Base-by-base conservation (phyloP, 1,140 invertebrate species). In the Paramacrobiotus metropolitanus region DNA sequence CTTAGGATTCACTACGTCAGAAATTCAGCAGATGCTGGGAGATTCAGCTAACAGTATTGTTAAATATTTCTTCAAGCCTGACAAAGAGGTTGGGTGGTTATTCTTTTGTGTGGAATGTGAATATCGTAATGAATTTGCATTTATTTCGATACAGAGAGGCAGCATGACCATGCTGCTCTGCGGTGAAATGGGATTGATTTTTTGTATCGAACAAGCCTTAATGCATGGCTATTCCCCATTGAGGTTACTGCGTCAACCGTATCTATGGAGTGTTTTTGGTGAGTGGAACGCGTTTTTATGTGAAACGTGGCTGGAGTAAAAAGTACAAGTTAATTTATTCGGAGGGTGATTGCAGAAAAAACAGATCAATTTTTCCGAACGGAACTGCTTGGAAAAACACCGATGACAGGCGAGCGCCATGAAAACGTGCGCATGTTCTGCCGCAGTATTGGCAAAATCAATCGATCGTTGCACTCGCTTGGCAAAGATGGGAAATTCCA, bases 401-500 rank as follows among this genome's bases (percentile, higher is more conserved):
- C 24, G 66, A 67, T 65, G 63, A 67, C 60, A 66, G 68, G 60
- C 66, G 70, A 62, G 68, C 68, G 62, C 28, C 62, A 65, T 4
- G 67, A 63, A 1, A 28, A 72, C 20, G 73, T 76, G 66, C 71
- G 71, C 64, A 71, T 74, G 31, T 75, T 74, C 63, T 75, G 73
- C 65, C 68, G 73, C 60, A 66, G 78, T 30, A 69, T 79, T 4
- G 65, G 66, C 30, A 76, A 90, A 74, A 89, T 95, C n/a, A n/a
- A n/a, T 55, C 83, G 84, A 31, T 83, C 82, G 0, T 86, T 85
- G 60, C 82, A 84, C 62, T 81, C 84, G 18, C 76, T 96, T 15
- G 94, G 94, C 48, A 97, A 97, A 73, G 93, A 98, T 77, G 92
- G 91, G 30, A 93, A 94, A 75, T 96, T 97, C 71, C 92, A 97